Percentiles rank a stretch among this genome's conserved stretches.
These are phyloP conservation scores for Varroa destructor DNA, from an alignment of 1,140 invertebrate genomes.

Conservation along the genomic window DNA sequence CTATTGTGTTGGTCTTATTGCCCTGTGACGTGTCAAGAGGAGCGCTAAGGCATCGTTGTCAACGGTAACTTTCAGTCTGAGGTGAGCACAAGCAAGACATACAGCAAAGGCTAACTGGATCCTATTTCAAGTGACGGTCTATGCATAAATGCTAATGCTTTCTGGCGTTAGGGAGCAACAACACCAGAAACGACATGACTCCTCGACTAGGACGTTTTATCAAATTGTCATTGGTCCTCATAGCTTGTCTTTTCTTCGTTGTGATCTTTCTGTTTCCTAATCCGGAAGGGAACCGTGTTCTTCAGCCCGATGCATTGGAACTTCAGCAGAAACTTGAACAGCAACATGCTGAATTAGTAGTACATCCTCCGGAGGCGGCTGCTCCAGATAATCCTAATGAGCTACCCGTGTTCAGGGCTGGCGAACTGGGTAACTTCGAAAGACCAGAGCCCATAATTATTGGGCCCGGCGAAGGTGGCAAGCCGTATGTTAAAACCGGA, in stretches of 20 bases:
- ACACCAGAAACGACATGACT: background rate
- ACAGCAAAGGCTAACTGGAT: too few species aligned
- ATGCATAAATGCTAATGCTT: too few species aligned
- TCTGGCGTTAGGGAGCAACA: too few species aligned
- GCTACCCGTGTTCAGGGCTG: conserved; percentile 29
- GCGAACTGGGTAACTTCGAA: conserved; percentile 31
- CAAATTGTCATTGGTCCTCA: conserved; percentile 1
- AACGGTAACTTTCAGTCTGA: too few species aligned
- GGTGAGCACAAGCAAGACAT: too few species aligned
- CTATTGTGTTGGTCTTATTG: background rate
- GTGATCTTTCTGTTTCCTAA: conserved; percentile 21
- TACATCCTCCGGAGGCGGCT: background rate
- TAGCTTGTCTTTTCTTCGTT: conserved; percentile 15
- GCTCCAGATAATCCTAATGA: conserved; percentile 22
- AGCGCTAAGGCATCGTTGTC: too few species aligned
- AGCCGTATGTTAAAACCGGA: conserved; percentile 50
- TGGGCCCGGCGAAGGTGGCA: conserved; percentile 74
- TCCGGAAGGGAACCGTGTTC: background rate
- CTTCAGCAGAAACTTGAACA: background rate
- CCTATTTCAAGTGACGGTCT: too few species aligned
- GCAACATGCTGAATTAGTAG: too few species aligned
- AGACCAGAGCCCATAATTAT: conserved; percentile 34
- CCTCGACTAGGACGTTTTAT: conserved; percentile 10
- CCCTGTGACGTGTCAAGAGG: conserved; percentile 19
- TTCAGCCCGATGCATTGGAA: background rate